Evolutionary conservation across 2,888 invertebrate species (phyloP), one percentile per base, ranked within the genome.

Genomic region (Nesidiocoris tenuis): DNA sequence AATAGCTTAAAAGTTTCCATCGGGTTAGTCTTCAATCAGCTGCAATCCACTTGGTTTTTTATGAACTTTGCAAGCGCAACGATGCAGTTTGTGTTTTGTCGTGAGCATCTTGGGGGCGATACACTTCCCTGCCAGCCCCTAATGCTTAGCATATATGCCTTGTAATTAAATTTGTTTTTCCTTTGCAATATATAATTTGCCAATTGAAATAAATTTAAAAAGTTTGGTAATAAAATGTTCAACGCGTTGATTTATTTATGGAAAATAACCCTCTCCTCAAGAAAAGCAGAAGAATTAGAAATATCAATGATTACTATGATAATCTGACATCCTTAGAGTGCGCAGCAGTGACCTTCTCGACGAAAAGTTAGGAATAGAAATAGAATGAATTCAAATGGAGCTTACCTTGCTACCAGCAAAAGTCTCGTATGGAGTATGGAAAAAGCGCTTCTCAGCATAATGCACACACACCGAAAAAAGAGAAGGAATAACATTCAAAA

Each of bases 131-230:
- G 78, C 71, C 77, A 74, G 76, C 76, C 77, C 77, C 78, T 64
- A 70, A 25, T 75, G 74, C 77, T 78, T 77, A 76, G 77, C 78
- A 77, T 77, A 75, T 74, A 78, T 79, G 79, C 79, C 79, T 79
- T 79, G 79, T 78, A 78, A 79, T 79, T 78, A 80, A 76, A 75
- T 76, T 79, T 76, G 78, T 80, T 80, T 79, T 79, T 79, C 78
- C 77, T 80, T 80, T 79, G 79, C 79, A 80, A 80, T 79, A 79
- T 78, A 79, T 80, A 76, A 79, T 80, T 80, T 80, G 80, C 79
- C 79, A 80, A 79, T 80, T 79, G 61, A 78, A 80, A 79, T 78
- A 79, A 79, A 78, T 78, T 80, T 79, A 79, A 80, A 39, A 79
- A 78, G 78, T 80, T 80, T 80, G 79, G 79, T 79, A 79, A 72